Conservation (phyloP, 2,113 vertebrate species). For the Barnardius zonarius region DNA sequence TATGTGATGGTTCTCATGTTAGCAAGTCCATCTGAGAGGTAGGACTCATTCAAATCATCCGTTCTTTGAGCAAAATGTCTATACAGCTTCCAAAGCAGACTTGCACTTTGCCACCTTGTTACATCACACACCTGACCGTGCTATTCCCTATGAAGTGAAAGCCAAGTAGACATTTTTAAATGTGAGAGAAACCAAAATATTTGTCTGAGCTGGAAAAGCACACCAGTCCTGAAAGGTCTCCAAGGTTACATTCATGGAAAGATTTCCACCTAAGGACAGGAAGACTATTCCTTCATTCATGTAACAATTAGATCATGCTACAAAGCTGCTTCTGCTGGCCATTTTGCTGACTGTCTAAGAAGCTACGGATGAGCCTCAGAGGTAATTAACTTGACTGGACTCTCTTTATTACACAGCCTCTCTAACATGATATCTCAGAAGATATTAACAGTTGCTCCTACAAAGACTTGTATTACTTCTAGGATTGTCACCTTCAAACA, state of each 20-base stretch:
- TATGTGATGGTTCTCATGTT: background rate
- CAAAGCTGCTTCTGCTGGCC: background rate
- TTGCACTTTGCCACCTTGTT: background rate
- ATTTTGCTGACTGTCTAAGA: background rate
- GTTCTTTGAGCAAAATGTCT: background rate
- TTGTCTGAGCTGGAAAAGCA: background rate
- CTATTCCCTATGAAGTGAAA: background rate
- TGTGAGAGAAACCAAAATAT: background rate
- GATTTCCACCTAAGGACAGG: background rate
- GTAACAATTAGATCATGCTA: background rate
- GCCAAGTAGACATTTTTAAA: background rate
- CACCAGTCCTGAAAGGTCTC: background rate
- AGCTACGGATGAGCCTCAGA: background rate
- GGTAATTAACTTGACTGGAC: background rate
- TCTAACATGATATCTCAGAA: background rate
- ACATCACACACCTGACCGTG: background rate
- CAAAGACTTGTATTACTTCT: background rate
- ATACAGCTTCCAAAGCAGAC: background rate
- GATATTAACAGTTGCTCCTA: background rate
- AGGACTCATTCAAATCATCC: background rate
- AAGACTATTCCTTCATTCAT: background rate
- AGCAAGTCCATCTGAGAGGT: background rate
- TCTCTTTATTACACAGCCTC: background rate
- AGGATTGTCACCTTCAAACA: background rate
- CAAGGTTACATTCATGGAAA: background rate